Percentiles rank a stretch among this genome's conserved stretches.
These are phyloP conservation scores for Halichondria panicea DNA, from an alignment of 37 sponge, comb jelly and placozoan genomes.

Conservation along the genomic window DNA sequence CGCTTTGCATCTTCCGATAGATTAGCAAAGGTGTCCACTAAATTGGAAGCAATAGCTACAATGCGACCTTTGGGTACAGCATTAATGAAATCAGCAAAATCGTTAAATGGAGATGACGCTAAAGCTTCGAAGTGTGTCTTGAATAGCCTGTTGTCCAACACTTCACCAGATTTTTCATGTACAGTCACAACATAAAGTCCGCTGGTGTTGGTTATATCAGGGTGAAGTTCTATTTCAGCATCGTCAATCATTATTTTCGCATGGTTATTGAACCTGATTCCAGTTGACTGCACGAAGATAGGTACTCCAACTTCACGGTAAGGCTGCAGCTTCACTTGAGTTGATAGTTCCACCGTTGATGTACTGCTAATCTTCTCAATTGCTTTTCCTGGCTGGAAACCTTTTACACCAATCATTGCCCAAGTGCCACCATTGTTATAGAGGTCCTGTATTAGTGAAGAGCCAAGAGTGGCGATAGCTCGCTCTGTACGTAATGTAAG, in stretches of 20 bases:
- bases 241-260: not conserved
- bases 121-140: not conserved
- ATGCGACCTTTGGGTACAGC: not conserved
- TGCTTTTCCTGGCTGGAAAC: not conserved
- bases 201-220: not conserved
- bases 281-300: not conserved
- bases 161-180: not conserved
- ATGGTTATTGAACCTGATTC: not conserved
- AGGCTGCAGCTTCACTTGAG: not conserved
- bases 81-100: not conserved
- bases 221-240: not conserved
- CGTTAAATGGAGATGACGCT: not conserved
- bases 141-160: not conserved
- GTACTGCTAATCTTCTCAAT: not conserved
- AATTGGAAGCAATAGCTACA: not conserved
- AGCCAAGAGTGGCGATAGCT: not conserved
- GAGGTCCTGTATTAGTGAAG: not conserved
- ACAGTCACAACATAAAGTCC: not conserved
- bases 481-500: not conserved
- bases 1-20: not conserved
- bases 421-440: not conserved
- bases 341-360: not conserved
- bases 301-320: not conserved
- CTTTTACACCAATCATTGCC: conserved; percentile 5
- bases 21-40: not conserved